Evolutionary conservation across 2,888 invertebrate genomes (phyloP), one percentile per base, ranked within the genome.

Genomic region (Mimachlamys varia): DNA sequence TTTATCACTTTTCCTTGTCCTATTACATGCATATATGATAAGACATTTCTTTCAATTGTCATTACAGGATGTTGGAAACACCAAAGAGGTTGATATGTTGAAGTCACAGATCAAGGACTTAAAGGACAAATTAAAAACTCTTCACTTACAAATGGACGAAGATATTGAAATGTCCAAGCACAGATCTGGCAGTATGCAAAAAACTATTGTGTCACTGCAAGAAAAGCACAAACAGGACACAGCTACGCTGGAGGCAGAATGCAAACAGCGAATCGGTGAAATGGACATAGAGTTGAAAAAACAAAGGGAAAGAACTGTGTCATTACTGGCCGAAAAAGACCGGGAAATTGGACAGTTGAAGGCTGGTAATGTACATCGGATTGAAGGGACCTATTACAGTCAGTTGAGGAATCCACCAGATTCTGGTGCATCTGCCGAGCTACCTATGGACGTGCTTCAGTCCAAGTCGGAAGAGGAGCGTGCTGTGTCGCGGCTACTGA

Each of bases 251-350:
- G 93, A 95, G 0, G 97, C 97, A 19, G 97, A 97, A 87, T 96
- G 98, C 90, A 98, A 98, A 95, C 98, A 98, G 93, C 98, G 98
- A 94, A 97, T 97, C 7, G 93, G 94, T 50, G 95, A 96, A 88
- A 93, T 96, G 53, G 96, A 96, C 91, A 92, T 93, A 10, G 96
- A 96, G 90, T 94, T 96, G 50, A 97, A 97, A 88, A 98, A 98
- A n/a, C 98, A 98, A 95, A 97, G 99, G 0, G 98, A 98, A 90
- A 97, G 98, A 62, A 98, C 98, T 58, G 97, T 98, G 15, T 97
- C 97, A 2, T 96, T 99, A 44, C 96, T 99, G 58, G 98, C 98
- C 27, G 98, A 99, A 95, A 98, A 98, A 50, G 98, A 99, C 90
- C 95, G 95, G 88, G 97, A 97, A 93, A 95, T 97, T 13, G 94